These are phyloP conservation scores for Crotalus tigris DNA, from an alignment of 2,113 vertebrate species.

Conservation along the genomic window DNA sequence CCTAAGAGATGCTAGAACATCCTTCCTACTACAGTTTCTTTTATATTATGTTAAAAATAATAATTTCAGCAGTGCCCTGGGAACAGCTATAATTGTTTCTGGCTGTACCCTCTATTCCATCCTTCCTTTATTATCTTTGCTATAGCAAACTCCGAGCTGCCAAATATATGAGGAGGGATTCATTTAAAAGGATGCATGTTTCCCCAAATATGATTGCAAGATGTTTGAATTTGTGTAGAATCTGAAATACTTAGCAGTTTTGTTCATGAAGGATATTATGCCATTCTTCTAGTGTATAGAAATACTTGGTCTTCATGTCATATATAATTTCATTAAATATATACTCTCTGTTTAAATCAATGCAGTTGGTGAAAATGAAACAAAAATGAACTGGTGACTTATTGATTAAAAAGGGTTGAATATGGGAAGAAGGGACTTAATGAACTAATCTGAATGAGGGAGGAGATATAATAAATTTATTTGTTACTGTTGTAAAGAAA, in stretches of 20 bases:
- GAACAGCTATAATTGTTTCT: not conserved
- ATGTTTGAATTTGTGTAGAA: not conserved
- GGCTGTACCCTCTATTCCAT: not conserved
- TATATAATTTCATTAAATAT: not conserved
- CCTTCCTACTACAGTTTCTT: not conserved
- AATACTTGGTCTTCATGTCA: not conserved
- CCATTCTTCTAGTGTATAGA: no score
- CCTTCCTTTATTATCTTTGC: not conserved
- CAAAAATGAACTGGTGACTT: not conserved
- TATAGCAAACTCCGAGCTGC: not conserved
- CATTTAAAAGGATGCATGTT: not conserved
- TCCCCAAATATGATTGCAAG: not conserved
- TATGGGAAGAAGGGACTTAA: not conserved
- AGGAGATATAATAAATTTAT: not conserved
- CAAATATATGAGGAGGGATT: not conserved
- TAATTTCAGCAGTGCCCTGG: not conserved
- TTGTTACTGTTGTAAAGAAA: not conserved
- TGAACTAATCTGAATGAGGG: not conserved
- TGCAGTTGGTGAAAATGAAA: not conserved
- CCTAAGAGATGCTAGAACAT: not conserved
- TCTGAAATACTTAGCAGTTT: not conserved
- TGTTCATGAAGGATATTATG: not conserved
- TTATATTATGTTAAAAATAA: not conserved
- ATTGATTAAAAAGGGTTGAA: not conserved
- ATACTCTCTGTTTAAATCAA: not conserved